These are phyloP conservation scores for Carabus problematicus DNA, from an alignment of 2,888 invertebrate genomes.

Conservation along the genomic window DNA sequence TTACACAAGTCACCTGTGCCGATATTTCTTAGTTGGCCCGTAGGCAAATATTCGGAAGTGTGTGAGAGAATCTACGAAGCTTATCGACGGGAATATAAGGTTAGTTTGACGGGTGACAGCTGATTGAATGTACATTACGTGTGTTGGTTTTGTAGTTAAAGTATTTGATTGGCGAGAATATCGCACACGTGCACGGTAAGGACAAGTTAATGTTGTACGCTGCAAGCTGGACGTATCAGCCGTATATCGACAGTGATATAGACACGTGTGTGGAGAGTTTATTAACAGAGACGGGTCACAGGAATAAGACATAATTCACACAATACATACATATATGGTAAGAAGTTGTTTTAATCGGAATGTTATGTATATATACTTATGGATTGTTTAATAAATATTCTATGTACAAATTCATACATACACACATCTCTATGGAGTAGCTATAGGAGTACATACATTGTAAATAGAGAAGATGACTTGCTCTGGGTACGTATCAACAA, in stretches of 20 bases:
- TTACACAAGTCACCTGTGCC: conserved; percentile 52
- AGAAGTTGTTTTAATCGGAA: too few relatives aligned
- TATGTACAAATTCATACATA: too few relatives aligned
- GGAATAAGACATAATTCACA: conserved; percentile 48
- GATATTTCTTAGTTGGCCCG: conserved; percentile 55
- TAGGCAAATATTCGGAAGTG: conserved; percentile 49
- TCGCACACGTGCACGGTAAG: conserved; percentile 57
- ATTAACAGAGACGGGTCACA: conserved; percentile 57
- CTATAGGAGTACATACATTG: too few relatives aligned
- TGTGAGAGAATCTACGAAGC: conserved; percentile 52
- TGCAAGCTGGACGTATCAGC: conserved; percentile 60
- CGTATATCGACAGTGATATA: conserved; percentile 54
- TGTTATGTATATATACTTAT: too few relatives aligned
- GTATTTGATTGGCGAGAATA: conserved; percentile 57
- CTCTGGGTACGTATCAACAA: too few relatives aligned
- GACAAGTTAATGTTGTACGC: conserved; percentile 59
- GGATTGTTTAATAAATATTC: too few relatives aligned
- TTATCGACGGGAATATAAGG: conserved; percentile 58
- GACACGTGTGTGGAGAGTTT: conserved; percentile 54
- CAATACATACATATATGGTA: background rate
- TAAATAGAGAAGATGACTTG: too few relatives aligned
- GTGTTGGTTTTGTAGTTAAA: conserved; percentile 52
- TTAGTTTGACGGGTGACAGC: conserved; percentile 50
- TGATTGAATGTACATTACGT: background rate
- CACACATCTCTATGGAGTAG: too few relatives aligned